These are phyloP conservation scores for Nasonia oneida DNA, from an alignment of 2,888 invertebrate genomes.

Conservation along the genomic window DNA sequence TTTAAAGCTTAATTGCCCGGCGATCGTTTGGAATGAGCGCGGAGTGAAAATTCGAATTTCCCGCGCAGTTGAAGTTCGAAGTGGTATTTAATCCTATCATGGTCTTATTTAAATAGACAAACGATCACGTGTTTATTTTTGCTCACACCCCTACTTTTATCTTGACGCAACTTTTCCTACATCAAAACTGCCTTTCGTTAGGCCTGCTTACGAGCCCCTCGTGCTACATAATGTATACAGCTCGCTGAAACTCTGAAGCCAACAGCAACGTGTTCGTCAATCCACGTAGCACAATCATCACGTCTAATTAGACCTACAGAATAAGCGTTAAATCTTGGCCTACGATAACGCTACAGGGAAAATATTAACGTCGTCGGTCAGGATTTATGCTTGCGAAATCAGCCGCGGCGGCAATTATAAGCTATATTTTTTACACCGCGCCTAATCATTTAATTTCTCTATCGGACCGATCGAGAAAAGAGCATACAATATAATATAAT, in stretches of 20 bases:
- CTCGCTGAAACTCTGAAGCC: no score
- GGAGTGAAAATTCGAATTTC: background rate
- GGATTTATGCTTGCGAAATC: background rate
- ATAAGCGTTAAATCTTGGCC: no score
- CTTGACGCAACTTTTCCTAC: no score
- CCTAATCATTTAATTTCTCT: constrained; percentile 24
- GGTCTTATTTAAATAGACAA: no score
- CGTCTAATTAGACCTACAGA: background rate
- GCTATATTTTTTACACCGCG: background rate
- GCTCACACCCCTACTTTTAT: no score
- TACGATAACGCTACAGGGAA: background rate
- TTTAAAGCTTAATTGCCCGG: background rate
- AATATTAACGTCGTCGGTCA: background rate
- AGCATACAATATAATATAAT: background rate
- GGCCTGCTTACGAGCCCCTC: no score
- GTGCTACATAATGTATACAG: no score
- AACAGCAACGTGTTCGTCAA: no score
- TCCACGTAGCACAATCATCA: background rate
- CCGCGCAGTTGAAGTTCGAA: background rate
- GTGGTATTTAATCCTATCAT: no score
- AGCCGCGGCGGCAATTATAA: background rate
- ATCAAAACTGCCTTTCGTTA: no score
- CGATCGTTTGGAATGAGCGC: background rate
- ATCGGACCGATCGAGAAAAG: constrained; percentile 17
- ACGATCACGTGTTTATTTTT: no score